Evolutionary conservation across 2,888 invertebrate species (phyloP), one percentile per base, ranked within the genome.

Genomic region (Helicoverpa assulta): DNA sequence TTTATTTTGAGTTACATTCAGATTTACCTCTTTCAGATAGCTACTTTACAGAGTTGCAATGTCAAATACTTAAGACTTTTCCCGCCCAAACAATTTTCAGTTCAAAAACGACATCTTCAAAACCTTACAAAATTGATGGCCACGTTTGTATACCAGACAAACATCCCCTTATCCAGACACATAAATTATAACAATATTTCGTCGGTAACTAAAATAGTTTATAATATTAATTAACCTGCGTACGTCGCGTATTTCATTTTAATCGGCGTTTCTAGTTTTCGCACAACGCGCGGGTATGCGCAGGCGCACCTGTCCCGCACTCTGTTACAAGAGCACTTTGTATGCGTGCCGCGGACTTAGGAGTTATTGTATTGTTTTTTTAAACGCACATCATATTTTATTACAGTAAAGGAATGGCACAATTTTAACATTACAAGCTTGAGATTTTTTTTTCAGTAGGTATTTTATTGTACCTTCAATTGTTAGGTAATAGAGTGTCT

Each of bases 111-210:
- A 8, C 16, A 57, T 58, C 7, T 51, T 21, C 47, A 19, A 63
- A 63, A 55, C 10, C n/a, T 55, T 65, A 71, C 55, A 33, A 56
- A 68, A 76, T 53, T 70, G 40, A 40, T 40, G 14, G 40, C 40
- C 5, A 40, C 40, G 12, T 2, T 40, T 10, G 40, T 76, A 64
- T 56, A 75, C 78, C 73, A 80, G 33, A 7, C 18, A 26, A 26
- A 40, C 55, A 70, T 64, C 64, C 58, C 77, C 65, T 75, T 80
- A 84, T 81, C 79, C 78, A 92, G 91, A 90, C 92, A 78, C 90
- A 94, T 94, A 93, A 94, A 94, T 94, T 88, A 94, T 90, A 89
- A 91, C 88, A 92, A 92, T 93, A 93, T 93, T 92, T 94, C 92
- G 90, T 88, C 89, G 88, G 76, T 57, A 69, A 71, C 87, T 72